A percentile compares a stretch with the other conserved stretches of the same genome.
Conservation (phyloP, 2,113 vertebrate species). For the Cavia aperea region DNA sequence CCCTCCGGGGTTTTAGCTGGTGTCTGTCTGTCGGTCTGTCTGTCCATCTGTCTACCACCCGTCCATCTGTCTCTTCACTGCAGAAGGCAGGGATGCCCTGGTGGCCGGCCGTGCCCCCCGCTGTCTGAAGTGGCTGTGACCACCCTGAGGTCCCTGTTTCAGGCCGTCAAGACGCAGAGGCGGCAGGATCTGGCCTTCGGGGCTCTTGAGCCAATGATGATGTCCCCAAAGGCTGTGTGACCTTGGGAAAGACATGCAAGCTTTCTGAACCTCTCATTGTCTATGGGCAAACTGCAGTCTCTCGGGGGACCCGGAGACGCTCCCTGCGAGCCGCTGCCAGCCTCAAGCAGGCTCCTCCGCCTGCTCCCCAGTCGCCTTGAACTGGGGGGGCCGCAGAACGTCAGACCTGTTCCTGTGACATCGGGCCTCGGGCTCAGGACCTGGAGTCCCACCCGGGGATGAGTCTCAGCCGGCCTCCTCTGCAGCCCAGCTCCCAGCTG, state of each 20-base stretch:
- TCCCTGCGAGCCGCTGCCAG: not conserved
- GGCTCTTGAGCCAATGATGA: accelerated
- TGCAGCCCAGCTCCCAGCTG: slow-evolving; percentile 31
- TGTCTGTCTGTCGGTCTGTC: not conserved
- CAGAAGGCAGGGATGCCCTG: not conserved
- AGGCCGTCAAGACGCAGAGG: accelerated
- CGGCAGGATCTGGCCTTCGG: accelerated
- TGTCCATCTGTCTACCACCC: not conserved
- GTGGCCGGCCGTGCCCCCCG: not conserved
- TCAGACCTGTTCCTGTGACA: accelerated
- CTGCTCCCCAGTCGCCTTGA: not conserved
- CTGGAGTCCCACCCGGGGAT: not conserved
- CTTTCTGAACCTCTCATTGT: not conserved
- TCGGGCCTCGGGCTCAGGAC: not conserved
- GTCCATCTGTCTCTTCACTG: not conserved
- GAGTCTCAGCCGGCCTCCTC: not conserved
- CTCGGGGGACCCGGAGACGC: not conserved
- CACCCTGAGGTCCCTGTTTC: not conserved
- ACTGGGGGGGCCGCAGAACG: not conserved
- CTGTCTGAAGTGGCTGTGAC: not conserved
- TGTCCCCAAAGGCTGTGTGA: not conserved
- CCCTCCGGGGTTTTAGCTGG: not conserved
- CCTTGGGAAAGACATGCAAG: not conserved
- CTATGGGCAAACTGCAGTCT: not conserved
- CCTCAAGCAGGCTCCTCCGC: not conserved